Conservation (phyloP, 37 sponge, comb jelly and placozoan genomes). For the Tethya wilhelma region DNA sequence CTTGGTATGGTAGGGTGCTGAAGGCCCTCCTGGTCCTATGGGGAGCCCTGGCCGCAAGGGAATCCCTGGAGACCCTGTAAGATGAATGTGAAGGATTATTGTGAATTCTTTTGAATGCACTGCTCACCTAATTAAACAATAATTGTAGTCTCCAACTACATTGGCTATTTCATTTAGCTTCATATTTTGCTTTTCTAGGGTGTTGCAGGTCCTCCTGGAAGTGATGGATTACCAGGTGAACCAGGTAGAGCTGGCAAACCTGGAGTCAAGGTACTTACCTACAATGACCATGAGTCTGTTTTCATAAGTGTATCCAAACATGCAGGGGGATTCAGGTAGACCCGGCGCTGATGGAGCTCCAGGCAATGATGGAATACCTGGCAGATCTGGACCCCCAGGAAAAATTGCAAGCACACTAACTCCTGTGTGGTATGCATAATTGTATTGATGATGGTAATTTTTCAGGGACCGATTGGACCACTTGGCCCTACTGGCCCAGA, state of each 20-base stretch:
- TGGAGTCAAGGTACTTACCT: not conserved
- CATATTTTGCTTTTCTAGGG: too few relatives aligned
- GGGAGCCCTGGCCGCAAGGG: not conserved
- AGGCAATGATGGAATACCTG: not conserved
- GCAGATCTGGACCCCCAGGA: not conserved
- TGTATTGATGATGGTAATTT: too few relatives aligned
- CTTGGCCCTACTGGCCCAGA: not conserved
- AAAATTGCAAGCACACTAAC: too few relatives aligned
- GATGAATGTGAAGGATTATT: too few relatives aligned
- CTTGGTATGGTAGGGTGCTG: not conserved
- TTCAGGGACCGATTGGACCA: slow-evolving; percentile 1
- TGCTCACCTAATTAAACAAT: too few relatives aligned
- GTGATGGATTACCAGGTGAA: not conserved
- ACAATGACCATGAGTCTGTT: not conserved
- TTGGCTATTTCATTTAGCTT: too few relatives aligned
- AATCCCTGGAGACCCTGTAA: not conserved
- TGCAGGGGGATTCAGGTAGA: not conserved
- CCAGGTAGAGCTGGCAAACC: not conserved
- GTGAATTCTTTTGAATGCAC: too few relatives aligned
- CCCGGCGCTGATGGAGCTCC: not conserved
- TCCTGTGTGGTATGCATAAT: too few relatives aligned
- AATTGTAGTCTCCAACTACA: too few relatives aligned
- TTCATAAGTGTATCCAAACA: not conserved
- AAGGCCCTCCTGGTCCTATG: not conserved
- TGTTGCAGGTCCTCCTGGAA: not conserved